Conservation (phyloP, 2,113 vertebrate genomes). For the Euleptes europaea region DNA sequence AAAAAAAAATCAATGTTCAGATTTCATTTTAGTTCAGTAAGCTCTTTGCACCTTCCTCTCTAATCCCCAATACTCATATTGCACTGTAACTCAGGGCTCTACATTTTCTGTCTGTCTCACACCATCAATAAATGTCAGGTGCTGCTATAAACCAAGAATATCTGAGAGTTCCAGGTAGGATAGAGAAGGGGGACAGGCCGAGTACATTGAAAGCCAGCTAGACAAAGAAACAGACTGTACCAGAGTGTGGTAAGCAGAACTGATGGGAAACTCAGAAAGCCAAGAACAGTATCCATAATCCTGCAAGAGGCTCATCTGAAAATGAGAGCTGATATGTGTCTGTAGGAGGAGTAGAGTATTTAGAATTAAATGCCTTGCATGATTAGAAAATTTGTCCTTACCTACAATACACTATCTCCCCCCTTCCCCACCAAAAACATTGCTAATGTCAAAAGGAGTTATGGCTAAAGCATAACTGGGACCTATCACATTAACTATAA, state of each 20-base stretch:
- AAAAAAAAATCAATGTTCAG: background rate
- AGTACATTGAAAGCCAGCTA: background rate
- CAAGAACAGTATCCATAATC: background rate
- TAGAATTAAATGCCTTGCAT: background rate
- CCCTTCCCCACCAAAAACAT: background rate
- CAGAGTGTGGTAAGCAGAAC: background rate
- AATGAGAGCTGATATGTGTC: slow-evolving; percentile 8
- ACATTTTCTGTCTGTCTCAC: slow-evolving; percentile 5
- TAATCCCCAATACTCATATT: background rate
- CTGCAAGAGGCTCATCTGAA: background rate
- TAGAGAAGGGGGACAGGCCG: too few relatives aligned
- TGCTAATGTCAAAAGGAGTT: slow-evolving; percentile 1
- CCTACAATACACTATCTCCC: background rate
- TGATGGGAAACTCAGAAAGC: slow-evolving; percentile 19
- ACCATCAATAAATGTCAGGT: slow-evolving; percentile 17
- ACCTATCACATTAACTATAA: background rate
- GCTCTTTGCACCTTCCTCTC: background rate
- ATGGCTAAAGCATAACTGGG: background rate
- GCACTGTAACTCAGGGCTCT: background rate
- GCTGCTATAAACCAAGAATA: slow-evolving; percentile 25
- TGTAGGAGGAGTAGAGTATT: background rate
- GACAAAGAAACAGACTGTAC: background rate
- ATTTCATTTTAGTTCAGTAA: slow-evolving; percentile 2
- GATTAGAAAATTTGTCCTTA: background rate
- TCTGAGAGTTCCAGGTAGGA: background rate